Base-by-base conservation (phyloP, 2,888 invertebrate species). In the Xanthia togata region DNA sequence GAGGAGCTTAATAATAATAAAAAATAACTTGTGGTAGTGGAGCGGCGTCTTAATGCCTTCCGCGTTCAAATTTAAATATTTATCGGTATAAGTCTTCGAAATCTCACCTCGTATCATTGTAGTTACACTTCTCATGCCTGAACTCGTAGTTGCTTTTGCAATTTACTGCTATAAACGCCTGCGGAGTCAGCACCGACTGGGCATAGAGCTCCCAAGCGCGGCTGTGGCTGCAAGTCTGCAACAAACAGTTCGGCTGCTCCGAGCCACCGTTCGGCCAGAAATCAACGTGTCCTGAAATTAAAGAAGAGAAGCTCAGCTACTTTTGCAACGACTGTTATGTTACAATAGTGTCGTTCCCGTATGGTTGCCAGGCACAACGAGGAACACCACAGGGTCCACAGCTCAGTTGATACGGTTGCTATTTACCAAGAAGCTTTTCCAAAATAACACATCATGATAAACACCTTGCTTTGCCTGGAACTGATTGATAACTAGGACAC, bases 231-330 rank as follows among this genome's bases (percentile, higher is more conserved):
- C 96, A 96, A 0, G 94, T 91, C 84, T 95, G 93, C 11, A 92
- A 74, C 12, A 94, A 70, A 87, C 96, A 97, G 88, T 90, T 88
- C 0, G 96, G 96, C 90, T 97, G 96, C 87, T 91, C 85, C 1
- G 88, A 72, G 0, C 96, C 96, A 8, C 90, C 87, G 91, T 96
- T 96, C 0, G 95, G 95, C 88, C 82, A 96, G 91, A 91, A 96
- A 88, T 96, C 96, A 3, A 89, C 93, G 79, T 96, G 93, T 2
- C 95, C 96, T 96, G 92, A n/a, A n/a, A n/a, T n/a, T n/a, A n/a
- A n/a, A n/a, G n/a, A n/a, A n/a, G n/a, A n/a, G n/a, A n/a, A n/a
- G n/a, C n/a, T n/a, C n/a, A n/a, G n/a, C n/a, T n/a, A n/a, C n/a
- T n/a, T n/a, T n/a, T n/a, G n/a, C n/a, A n/a, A n/a, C n/a, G n/a